Evolutionary conservation across 2,888 invertebrate genomes (phyloP).

Genomic region (Heteromyza rotundicornis): DNA sequence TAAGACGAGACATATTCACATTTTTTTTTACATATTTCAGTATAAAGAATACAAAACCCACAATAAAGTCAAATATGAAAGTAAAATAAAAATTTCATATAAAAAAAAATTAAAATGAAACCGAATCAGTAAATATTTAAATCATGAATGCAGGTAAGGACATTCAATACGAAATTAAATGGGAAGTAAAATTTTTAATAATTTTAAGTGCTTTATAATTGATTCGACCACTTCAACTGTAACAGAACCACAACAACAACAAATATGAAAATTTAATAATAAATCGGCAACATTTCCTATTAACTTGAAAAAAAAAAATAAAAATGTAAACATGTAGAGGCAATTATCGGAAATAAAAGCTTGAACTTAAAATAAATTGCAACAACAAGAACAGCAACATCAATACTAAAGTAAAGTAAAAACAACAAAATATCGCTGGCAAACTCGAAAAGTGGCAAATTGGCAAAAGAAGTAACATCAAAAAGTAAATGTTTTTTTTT

Average conservation of each 20-base stretch:
- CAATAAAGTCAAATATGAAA: too few species aligned
- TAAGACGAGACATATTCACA: too few species aligned
- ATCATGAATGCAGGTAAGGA: too few species aligned
- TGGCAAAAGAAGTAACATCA: not conserved
- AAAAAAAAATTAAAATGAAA: too few species aligned
- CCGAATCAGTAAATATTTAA: too few species aligned
- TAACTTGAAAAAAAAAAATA: constrained; percentile 19
- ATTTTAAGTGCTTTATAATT: not conserved
- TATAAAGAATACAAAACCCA: too few species aligned
- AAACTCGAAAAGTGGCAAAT: constrained; percentile 28
- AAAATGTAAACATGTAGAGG: constrained; percentile 28
- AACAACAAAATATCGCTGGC: constrained; percentile 34
- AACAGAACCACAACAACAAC: constrained; percentile 7
- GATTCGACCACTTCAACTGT: not conserved
- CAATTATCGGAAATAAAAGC: constrained; percentile 15
- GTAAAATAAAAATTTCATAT: too few species aligned
- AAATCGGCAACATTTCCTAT: not conserved
- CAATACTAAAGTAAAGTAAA: constrained; percentile 28
- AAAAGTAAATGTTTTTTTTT: not conserved
- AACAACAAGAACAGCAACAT: constrained; percentile 32
- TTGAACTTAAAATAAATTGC: not conserved
- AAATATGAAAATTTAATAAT: not conserved
- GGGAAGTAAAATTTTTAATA: too few species aligned
- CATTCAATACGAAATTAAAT: too few species aligned
- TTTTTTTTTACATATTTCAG: too few species aligned